These are phyloP conservation scores for Rhingia campestris DNA, from an alignment of 2,888 invertebrate genomes.

Conservation along the genomic window DNA sequence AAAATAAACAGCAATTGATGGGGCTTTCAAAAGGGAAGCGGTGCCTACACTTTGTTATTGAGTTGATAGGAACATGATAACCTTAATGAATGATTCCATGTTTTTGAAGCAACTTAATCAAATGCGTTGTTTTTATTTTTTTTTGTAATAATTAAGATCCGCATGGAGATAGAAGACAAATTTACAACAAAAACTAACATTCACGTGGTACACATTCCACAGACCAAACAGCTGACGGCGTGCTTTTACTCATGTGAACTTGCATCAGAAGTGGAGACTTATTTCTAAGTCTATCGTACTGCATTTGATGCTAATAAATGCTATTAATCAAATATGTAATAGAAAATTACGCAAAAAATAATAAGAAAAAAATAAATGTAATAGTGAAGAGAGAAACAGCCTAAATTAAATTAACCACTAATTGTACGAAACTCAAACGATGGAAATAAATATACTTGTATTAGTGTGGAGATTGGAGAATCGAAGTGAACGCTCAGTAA, in stretches of 20 bases:
- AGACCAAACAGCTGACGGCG: constrained; percentile 55
- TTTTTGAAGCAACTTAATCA: too few relatives aligned
- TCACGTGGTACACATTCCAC: constrained; percentile 45
- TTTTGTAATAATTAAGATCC: not conserved
- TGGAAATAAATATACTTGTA: constrained; percentile 1
- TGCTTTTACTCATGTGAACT: constrained; percentile 5
- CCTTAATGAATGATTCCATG: not conserved
- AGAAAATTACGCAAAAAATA: not conserved
- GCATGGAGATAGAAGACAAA: not conserved
- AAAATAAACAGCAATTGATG: not conserved
- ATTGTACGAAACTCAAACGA: not conserved
- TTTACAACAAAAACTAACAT: constrained; percentile 35
- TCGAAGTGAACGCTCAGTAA: constrained; percentile 27
- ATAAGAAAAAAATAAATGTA: constrained; percentile 1
- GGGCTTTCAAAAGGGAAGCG: not conserved
- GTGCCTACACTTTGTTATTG: not conserved
- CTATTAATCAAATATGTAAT: not conserved
- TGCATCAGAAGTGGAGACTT: constrained; percentile 24
- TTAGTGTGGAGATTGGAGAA: constrained; percentile 30
- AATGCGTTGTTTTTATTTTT: too few relatives aligned
- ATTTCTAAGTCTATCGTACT: not conserved
- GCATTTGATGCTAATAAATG: not conserved
- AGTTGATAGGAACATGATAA: not conserved
- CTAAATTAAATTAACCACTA: constrained; percentile 40
- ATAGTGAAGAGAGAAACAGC: not conserved